Conservation (phyloP, 2,888 invertebrate species). For the Melanchra persicariae region DNA sequence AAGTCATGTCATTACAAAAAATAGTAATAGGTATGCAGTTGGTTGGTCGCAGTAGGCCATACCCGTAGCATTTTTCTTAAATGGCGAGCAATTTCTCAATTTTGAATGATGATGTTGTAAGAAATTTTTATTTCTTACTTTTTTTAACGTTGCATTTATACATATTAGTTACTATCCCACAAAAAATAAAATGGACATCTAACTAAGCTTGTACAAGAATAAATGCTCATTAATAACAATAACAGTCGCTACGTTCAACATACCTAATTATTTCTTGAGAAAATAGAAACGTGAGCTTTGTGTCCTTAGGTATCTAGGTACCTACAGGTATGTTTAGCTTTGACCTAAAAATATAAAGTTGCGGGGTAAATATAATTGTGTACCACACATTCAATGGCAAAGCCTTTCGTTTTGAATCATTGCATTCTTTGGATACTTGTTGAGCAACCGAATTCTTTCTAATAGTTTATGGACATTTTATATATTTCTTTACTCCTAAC, state of each 20-base stretch:
- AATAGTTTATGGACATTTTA: no score
- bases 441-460: no score
- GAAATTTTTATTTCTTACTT: constrained; percentile 21
- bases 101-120: constrained; percentile 31
- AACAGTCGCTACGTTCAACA: neutral
- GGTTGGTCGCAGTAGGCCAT: neutral
- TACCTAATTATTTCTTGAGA: constrained; percentile 3
- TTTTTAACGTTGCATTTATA: constrained; percentile 14
- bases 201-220: constrained; percentile 17
- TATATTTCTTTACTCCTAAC: no score
- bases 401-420: no score
- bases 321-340: neutral
- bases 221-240: constrained; percentile 17
- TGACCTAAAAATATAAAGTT: no score
- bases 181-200: constrained; percentile 12
- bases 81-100: constrained; percentile 45
- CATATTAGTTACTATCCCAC: neutral
- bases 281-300: neutral
- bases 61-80: constrained; percentile 21
- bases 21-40: neutral
- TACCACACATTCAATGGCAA: no score
- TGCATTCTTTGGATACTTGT: no score
- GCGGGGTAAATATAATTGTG: no score
- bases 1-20: constrained; percentile 9
- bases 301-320: neutral